Base-by-base conservation (phyloP, 2,888 invertebrate genomes). In the Camptogramma bilineatum region DNA sequence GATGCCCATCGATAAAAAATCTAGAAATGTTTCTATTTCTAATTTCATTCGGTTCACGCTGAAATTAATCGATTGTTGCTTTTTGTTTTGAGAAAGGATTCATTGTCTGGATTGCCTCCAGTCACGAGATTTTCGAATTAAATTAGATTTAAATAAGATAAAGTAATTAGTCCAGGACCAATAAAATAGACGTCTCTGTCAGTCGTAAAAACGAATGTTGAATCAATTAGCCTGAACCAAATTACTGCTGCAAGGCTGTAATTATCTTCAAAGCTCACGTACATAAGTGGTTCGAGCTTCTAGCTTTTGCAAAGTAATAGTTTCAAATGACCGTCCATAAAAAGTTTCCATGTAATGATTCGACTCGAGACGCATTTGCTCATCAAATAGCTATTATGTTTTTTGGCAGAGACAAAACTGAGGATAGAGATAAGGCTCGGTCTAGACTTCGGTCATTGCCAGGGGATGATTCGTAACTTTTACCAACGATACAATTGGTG, bases 391-490 rank as follows among this genome's bases (percentile, higher is more conserved):
- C 83, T 82, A 84, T 84, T 86, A 85, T 86, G 73, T 82, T 83
- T 88, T 86, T 86, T 86, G 74, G 68, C 74, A 73, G 71, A 75
- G 76, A 78, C 77, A 79, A 74, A 78, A 76, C 70, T 75, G 70
- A 72, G 73, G 73, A 78, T 77, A 74, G 73, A 79, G 75, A 76
- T 77, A 79, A 78, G 76, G 66, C 76, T 74, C 69, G 73, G 85
- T 88, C 89, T 90, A 89, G 90, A 87, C 86, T 78, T 76, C 77
- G 91, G 87, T 90, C 90, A 86, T 86, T 91, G 90, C 70, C 90
- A 84, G 89, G 90, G 91, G 91, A 91, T 92, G 92, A 92, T 84
- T 89, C 74, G 91, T 88, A 84, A 88, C 73, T 90, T 90, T 92
- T 78, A 78, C 72, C 69, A 70, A 67, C 53, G 60, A 54, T 75